A percentile compares a stretch with the other conserved stretches of the same genome.
These are phyloP conservation scores for Hypena proboscidalis DNA, from an alignment of 2,888 invertebrate genomes.

Conservation along the genomic window DNA sequence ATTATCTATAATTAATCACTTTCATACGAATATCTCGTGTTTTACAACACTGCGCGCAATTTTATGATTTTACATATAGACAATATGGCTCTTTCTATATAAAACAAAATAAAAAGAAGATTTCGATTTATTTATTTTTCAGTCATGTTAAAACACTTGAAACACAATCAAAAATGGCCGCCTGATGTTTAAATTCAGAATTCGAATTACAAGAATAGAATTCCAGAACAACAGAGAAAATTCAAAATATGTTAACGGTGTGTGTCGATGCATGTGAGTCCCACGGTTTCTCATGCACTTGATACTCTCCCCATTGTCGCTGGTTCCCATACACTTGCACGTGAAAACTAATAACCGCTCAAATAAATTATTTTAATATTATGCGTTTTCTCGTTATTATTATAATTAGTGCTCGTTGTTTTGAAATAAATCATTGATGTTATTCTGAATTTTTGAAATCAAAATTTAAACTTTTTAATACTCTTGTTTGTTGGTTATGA, in stretches of 20 bases:
- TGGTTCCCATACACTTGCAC: slow-evolving; percentile 31
- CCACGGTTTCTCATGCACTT: slow-evolving; percentile 38
- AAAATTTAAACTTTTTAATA: too few species aligned
- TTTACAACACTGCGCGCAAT: too few species aligned
- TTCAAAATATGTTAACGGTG: slow-evolving; percentile 18
- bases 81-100: too few species aligned
- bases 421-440: too few species aligned
- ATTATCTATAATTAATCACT: slow-evolving; percentile 4
- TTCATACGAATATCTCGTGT: not conserved
- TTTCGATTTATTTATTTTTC: too few species aligned
- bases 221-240: slow-evolving; percentile 8
- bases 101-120: too few species aligned
- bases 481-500: too few species aligned
- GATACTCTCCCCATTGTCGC: slow-evolving; percentile 39
- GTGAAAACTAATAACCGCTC: slow-evolving; percentile 33
- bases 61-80: too few species aligned
- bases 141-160: too few species aligned
- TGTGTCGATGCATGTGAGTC: slow-evolving; percentile 25
- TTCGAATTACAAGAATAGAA: not conserved
- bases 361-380: slow-evolving; percentile 18
- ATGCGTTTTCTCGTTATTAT: slow-evolving; percentile 17
- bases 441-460: too few species aligned
- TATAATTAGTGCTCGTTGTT: not conserved
- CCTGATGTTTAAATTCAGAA: not conserved
- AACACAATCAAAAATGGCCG: not conserved